Conservation (phyloP, 2,888 invertebrate species). For the Brachyopa scutellaris region DNA sequence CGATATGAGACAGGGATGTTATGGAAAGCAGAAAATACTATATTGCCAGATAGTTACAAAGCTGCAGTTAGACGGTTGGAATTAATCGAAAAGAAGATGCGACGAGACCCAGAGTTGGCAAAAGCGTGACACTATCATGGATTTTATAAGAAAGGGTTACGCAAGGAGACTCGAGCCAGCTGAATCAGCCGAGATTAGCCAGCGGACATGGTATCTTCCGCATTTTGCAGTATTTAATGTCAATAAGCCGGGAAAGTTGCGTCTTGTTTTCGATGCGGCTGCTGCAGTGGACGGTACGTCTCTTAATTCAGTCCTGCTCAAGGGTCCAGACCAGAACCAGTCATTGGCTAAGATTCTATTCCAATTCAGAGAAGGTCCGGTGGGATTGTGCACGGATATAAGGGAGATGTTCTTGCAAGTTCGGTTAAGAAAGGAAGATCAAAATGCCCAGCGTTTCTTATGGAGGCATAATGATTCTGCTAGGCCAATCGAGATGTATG, state of each 20-base stretch:
- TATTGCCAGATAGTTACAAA: neutral
- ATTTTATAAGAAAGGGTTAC: neutral
- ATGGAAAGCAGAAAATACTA: neutral
- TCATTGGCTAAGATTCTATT: conserved; percentile 21
- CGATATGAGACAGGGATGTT: neutral
- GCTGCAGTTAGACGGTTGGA: neutral
- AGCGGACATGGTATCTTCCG: too few relatives aligned
- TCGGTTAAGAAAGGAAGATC: conserved; percentile 42
- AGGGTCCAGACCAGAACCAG: conserved; percentile 75
- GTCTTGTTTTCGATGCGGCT: conserved; percentile 77
- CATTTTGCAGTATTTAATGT: too few relatives aligned
- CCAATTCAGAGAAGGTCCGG: conserved; percentile 30
- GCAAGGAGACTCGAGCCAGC: neutral
- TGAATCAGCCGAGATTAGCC: too few relatives aligned
- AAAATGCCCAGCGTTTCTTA: conserved; percentile 55
- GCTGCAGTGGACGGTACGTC: conserved; percentile 72
- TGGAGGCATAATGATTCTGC: too few relatives aligned
- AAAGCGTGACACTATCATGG: neutral
- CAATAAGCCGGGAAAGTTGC: neutral
- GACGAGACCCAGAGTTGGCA: neutral
- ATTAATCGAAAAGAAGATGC: neutral
- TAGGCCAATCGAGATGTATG: too few relatives aligned
- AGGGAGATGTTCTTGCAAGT: conserved; percentile 44
- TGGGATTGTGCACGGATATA: conserved; percentile 47
- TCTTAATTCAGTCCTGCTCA: conserved; percentile 75